Percentiles rank a stretch among this genome's conserved stretches.
Evolutionary conservation across 92 coral and sea anemone species (phyloP).

Genomic region (Actinostola sp.): DNA sequence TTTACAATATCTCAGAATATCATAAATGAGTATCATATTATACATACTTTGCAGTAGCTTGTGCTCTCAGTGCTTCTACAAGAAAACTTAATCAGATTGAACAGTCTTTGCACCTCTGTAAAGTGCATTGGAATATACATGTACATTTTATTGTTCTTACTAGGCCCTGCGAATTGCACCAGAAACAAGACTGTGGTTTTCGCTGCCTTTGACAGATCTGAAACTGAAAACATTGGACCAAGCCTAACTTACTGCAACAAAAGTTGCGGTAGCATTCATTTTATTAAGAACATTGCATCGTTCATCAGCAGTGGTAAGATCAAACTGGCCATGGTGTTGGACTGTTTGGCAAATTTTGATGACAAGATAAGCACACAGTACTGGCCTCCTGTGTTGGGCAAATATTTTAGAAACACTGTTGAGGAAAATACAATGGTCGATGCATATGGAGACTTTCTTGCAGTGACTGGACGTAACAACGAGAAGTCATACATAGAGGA

Average conservation of each 20-base stretch:
- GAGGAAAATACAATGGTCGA: neutral
- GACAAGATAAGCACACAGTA: neutral
- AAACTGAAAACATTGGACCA: conserved; percentile 33
- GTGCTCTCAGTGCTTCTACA: too few relatives aligned
- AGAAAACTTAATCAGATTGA: too few relatives aligned
- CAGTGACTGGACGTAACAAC: conserved; percentile 43
- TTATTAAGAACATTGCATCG: conserved; percentile 17
- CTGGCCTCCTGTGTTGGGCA: conserved; percentile 1
- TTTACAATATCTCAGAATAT: too few relatives aligned
- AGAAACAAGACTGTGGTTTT: conserved; percentile 39
- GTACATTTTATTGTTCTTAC: neutral
- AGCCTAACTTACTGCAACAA: conserved; percentile 44
- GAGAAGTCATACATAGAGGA: conserved; percentile 31
- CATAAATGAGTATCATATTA: too few relatives aligned
- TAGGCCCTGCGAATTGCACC: too few relatives aligned
- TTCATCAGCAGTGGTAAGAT: conserved; percentile 38
- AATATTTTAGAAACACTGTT: conserved; percentile 8
- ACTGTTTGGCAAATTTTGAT: conserved; percentile 51
- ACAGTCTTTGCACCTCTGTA: too few relatives aligned
- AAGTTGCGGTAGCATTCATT: conserved; percentile 61
- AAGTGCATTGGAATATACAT: too few relatives aligned
- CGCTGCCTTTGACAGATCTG: conserved; percentile 62
- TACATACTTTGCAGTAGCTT: too few relatives aligned
- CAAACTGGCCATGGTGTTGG: conserved; percentile 55
- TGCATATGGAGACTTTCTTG: conserved; percentile 29